Evolutionary conservation across 2,113 vertebrate species (phyloP).

Genomic region (Maccullochella peelii): DNA sequence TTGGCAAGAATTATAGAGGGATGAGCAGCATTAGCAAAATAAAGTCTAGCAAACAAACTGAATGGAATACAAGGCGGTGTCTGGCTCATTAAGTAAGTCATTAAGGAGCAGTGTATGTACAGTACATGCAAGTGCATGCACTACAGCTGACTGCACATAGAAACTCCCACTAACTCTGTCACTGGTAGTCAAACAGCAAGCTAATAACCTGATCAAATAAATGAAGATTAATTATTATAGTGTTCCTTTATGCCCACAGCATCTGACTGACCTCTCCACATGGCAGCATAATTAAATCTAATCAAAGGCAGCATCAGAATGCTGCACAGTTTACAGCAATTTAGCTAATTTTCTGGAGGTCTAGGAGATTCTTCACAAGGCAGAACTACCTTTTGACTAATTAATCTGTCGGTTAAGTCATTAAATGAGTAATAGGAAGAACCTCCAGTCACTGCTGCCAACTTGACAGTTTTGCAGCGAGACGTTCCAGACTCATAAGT

Average conservation of each 20-base stretch:
- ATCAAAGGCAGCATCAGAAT: slow-evolving; percentile 27
- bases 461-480: neutral
- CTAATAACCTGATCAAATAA: slow-evolving; percentile 37
- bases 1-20: neutral
- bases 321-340: neutral
- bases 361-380: slow-evolving; percentile 4
- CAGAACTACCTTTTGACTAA: neutral
- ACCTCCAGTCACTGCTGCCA: neutral
- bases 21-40: neutral
- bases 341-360: neutral
- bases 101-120: slow-evolving; percentile 4
- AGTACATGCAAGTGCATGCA: neutral
- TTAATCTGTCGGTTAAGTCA: slow-evolving; percentile 5
- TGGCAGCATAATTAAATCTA: slow-evolving; percentile 43
- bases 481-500: neutral
- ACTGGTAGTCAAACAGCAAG: slow-evolving; percentile 13
- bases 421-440: slow-evolving; percentile 2
- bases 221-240: slow-evolving; percentile 33
- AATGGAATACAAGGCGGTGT: neutral
- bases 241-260: slow-evolving; percentile 6
- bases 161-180: slow-evolving; percentile 25
- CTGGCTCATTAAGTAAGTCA: slow-evolving; percentile 20
- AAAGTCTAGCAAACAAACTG: slow-evolving; percentile 1
- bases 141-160: neutral
- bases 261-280: slow-evolving; percentile 9